Evolutionary conservation across 2,113 vertebrate genomes (phyloP), one percentile per base, ranked within the genome.

Genomic region (Rhipidura dahli): DNA sequence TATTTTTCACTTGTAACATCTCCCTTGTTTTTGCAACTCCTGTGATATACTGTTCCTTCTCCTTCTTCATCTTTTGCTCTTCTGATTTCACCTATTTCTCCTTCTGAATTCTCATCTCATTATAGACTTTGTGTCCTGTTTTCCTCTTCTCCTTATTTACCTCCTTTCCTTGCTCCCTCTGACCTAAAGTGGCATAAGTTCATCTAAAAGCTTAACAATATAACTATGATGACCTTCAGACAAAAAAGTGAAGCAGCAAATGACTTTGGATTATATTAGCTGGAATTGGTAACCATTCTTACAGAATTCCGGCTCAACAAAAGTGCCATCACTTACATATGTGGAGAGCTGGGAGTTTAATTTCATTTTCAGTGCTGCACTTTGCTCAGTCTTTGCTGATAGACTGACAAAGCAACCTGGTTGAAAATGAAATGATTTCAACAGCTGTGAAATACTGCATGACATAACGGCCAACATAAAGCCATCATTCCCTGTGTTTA

Each of bases 351-450:
- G 61, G 31, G 84, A 94, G 49, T 90, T 95, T 95, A 56, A 90
- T 91, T 92, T 72, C 21, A 49, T 79, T 97, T 93, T 71, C 81
- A 89, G 84, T 68, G 56, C 61, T 54, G 60, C 50, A 18, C 59
- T 95, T 83, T 53, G 87, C 84, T 83, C 33, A 37, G 83, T 89
- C 72, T 82, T 90, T 86, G 69, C 94, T 90, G 73, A 68, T 70
- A 89, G 68, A 81, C 72, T 90, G 94, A 92, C 89, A 95, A 94
- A 92, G 70, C 64, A 88, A 91, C 90, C 89, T 85, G 95, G 42
- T 82, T 96, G 88, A 96, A 91, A 97, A 86, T 66, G 66, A 97
- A 95, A 97, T 94, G 15, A 95, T 97, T 95, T 96, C 90, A 96
- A 93, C 69, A 94, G 49, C 86, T 95, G 83, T 93, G 96, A 97